Conservation (phyloP, 2,113 vertebrate genomes). For the Clupea harengus region DNA sequence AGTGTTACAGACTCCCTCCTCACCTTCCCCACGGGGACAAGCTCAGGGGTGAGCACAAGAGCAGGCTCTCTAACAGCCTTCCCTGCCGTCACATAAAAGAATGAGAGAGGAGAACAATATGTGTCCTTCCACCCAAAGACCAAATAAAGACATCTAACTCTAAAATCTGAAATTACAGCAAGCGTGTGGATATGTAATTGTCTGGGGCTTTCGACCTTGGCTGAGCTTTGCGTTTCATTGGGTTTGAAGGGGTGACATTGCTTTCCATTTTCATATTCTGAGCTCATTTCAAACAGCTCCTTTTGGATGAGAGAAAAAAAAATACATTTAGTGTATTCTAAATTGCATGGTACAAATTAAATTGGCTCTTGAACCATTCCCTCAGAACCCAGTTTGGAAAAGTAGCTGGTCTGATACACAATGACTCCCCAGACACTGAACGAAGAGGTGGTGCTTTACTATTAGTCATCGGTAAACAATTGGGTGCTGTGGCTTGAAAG, state of each 20-base stretch:
- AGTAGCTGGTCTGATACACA: not conserved
- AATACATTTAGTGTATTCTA: not conserved
- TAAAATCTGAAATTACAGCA: not conserved
- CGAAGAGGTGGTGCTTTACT: not conserved
- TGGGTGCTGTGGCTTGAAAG: not conserved
- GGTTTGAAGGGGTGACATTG: conserved; percentile 28
- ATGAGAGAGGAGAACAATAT: conserved; percentile 8
- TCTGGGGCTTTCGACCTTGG: conserved; percentile 25
- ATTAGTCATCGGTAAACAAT: not conserved
- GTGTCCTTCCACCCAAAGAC: not conserved
- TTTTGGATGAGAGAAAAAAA: conserved; percentile 22
- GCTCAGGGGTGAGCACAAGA: not conserved
- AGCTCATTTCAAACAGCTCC: conserved; percentile 20
- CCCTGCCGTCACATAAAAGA: not conserved
- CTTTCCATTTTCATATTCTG: conserved; percentile 34
- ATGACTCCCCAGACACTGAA: not conserved
- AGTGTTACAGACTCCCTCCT: not conserved
- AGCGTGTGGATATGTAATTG: conserved; percentile 12
- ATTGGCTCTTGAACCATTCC: conserved; percentile 1
- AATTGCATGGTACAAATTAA: conserved; percentile 25
- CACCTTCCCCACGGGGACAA: not conserved
- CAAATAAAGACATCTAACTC: not conserved
- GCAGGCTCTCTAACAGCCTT: not conserved
- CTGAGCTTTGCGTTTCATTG: conserved; percentile 16
- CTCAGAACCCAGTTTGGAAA: conserved; percentile 22